Evolutionary conservation across 2,888 invertebrate species (phyloP).

Genomic region (Horisme vitalbata): DNA sequence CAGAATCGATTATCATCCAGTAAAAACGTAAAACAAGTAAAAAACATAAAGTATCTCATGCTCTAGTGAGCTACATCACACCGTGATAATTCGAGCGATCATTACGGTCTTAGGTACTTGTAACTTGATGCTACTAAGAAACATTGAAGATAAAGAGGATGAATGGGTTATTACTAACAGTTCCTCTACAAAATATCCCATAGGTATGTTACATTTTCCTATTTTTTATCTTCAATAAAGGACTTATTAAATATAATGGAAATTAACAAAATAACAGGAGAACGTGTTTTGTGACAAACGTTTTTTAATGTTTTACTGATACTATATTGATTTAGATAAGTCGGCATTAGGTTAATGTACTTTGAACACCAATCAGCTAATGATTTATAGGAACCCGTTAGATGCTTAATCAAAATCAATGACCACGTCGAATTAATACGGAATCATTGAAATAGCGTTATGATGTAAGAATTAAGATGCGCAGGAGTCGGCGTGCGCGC

Average conservation of each 20-base stretch:
- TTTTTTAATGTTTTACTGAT: too few species aligned
- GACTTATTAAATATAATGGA: too few species aligned
- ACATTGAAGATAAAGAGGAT: too few species aligned
- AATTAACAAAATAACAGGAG: too few species aligned
- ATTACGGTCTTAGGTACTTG: slow-evolving; percentile 16
- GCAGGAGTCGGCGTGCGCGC: slow-evolving; percentile 44
- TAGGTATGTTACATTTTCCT: too few species aligned
- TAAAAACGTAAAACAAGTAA: slow-evolving; percentile 38
- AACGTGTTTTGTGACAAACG: too few species aligned
- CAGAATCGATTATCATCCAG: slow-evolving; percentile 49
- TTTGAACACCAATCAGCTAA: slow-evolving; percentile 12
- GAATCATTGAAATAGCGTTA: slow-evolving; percentile 52
- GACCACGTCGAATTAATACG: slow-evolving; percentile 50
- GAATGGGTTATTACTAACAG: too few species aligned
- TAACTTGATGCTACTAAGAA: neutral
- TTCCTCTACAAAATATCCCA: too few species aligned
- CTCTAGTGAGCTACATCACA: slow-evolving; percentile 62
- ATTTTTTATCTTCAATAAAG: too few species aligned
- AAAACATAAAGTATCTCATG: slow-evolving; percentile 47
- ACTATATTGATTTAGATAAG: too few species aligned
- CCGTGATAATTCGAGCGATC: slow-evolving; percentile 37
- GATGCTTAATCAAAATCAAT: slow-evolving; percentile 48
- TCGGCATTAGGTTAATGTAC: slow-evolving; percentile 6
- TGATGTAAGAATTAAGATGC: slow-evolving; percentile 57
- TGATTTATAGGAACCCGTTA: slow-evolving; percentile 50